A percentile compares a stretch with the other conserved stretches of the same genome.
Conservation (phyloP, 2,113 vertebrate genomes). For the Istiophorus platypterus region DNA sequence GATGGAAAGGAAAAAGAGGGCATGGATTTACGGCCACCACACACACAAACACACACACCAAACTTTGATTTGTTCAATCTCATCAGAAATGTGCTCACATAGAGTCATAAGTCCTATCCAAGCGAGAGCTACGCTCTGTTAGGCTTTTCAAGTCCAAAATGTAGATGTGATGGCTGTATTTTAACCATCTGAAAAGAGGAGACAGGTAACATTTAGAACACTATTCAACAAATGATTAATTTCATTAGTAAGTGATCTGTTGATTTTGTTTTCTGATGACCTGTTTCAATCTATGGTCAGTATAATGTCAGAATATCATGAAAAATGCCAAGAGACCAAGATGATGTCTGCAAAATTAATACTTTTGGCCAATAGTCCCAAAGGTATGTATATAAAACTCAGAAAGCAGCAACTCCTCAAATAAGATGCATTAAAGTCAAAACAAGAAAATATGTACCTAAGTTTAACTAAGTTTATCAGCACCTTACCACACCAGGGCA, state of each 20-base stretch:
- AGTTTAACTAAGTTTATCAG: too few relatives aligned
- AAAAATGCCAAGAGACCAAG: not conserved
- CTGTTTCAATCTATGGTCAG: not conserved
- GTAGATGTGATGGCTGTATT: not conserved
- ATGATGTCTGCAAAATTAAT: not conserved
- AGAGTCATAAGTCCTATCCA: not conserved
- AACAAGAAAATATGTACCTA: not conserved
- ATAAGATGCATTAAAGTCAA: not conserved
- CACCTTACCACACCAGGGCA: slow-evolving; percentile 11
- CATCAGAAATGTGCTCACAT: slow-evolving; percentile 8
- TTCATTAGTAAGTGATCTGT: not conserved
- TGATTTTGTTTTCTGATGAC: not conserved
- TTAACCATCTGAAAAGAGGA: not conserved
- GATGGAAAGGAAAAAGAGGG: not conserved
- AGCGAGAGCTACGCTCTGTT: not conserved
- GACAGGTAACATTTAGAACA: not conserved
- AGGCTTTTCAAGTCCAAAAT: not conserved
- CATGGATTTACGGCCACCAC: slow-evolving; percentile 22
- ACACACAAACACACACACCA: not conserved
- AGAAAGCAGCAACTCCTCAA: not conserved
- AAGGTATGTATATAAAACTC: not conserved
- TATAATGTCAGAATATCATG: not conserved
- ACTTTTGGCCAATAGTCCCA: not conserved
- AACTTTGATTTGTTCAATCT: slow-evolving; percentile 32
- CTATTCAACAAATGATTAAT: too few relatives aligned